Evolutionary conservation across 2,113 vertebrate genomes (phyloP).

Genomic region (Malurus alboscapulatus): DNA sequence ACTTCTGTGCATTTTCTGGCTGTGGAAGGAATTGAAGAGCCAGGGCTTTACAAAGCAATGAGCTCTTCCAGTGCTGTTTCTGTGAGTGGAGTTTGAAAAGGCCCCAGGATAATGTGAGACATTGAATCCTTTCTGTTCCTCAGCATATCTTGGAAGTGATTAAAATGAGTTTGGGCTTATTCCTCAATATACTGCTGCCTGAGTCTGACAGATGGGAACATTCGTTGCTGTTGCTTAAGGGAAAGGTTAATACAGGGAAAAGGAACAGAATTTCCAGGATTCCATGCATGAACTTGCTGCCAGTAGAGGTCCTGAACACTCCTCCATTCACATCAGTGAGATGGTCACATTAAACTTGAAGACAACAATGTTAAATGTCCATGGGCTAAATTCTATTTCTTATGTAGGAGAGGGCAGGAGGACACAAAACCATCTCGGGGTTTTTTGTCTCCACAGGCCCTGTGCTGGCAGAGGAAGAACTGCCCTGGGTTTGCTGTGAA

Average conservation of each 20-base stretch:
- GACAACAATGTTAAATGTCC: background rate
- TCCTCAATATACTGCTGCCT: background rate
- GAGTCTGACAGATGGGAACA: slow-evolving; percentile 34
- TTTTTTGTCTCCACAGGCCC: background rate
- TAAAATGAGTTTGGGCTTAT: slow-evolving; percentile 36
- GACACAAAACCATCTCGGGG: background rate
- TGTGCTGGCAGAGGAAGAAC: background rate
- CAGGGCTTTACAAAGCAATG: background rate
- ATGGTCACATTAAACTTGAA: background rate
- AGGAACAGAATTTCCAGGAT: background rate
- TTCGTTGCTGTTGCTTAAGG: slow-evolving; percentile 31
- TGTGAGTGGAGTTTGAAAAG: background rate
- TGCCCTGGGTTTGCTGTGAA: background rate
- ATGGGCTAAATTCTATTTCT: background rate
- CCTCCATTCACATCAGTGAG: background rate
- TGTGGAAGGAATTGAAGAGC: background rate
- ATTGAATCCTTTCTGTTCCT: slow-evolving; percentile 33
- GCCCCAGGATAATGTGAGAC: background rate
- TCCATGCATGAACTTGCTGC: background rate
- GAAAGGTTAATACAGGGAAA: slow-evolving; percentile 18
- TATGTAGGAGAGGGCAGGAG: background rate
- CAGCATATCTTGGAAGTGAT: slow-evolving; percentile 11
- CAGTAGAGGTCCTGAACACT: slow-evolving; percentile 57
- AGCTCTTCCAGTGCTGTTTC: background rate
- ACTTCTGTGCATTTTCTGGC: background rate